These are phyloP conservation scores for Stomorhina lunata DNA, from an alignment of 2,888 invertebrate genomes.

Conservation along the genomic window DNA sequence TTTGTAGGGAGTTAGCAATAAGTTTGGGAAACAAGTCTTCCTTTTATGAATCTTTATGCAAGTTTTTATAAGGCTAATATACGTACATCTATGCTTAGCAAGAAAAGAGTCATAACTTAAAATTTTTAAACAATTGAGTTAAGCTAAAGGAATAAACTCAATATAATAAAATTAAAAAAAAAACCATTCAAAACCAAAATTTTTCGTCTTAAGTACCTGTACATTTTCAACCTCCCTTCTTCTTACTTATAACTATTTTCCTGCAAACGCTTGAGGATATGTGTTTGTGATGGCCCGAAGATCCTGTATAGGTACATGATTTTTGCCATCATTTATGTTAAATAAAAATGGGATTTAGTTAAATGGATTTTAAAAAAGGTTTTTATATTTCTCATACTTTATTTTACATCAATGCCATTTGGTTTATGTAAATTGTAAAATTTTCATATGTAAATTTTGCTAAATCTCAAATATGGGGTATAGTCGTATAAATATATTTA, in stretches of 20 bases:
- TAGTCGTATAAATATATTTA: slow-evolving; percentile 32
- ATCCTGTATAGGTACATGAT: slow-evolving; percentile 45
- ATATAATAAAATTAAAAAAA: no score
- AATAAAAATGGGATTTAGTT: slow-evolving; percentile 75
- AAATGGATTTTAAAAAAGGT: slow-evolving; percentile 73
- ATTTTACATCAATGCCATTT: slow-evolving; percentile 4
- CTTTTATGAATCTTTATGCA: neutral
- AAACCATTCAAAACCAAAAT: no score
- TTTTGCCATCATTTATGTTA: slow-evolving; percentile 74
- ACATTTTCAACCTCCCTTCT: no score
- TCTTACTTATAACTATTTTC: no score
- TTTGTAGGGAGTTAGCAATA: neutral
- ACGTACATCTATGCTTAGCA: no score
- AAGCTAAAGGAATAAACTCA: no score
- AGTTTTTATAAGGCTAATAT: no score
- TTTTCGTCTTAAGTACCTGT: no score
- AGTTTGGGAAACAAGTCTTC: slow-evolving; percentile 21
- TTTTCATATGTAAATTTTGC: slow-evolving; percentile 37
- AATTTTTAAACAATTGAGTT: no score
- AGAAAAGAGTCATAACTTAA: no score
- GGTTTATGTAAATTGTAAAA: slow-evolving; percentile 23
- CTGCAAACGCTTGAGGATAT: no score
- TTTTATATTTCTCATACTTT: slow-evolving; percentile 24
- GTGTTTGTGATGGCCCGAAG: neutral
- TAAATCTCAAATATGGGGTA: slow-evolving; percentile 28